A percentile compares a stretch with the other conserved stretches of the same genome.
Evolutionary conservation across 2,888 invertebrate species (phyloP).

Genomic region (Myopa tessellatipennis): DNA sequence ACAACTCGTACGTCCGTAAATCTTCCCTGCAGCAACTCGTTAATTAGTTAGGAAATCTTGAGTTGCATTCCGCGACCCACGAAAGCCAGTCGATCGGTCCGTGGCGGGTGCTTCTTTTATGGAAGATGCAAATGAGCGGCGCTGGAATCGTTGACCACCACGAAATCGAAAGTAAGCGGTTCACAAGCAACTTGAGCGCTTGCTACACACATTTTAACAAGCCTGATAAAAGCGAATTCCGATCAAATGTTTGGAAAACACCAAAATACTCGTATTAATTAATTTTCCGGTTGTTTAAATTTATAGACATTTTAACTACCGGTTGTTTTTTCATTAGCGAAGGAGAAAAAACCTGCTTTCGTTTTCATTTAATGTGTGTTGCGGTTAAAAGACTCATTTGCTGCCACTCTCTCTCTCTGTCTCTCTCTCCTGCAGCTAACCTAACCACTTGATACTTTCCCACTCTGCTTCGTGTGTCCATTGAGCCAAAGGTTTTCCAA

Average conservation of each 20-base stretch:
- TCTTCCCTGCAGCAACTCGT: slow-evolving; percentile 2
- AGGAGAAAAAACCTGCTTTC: slow-evolving; percentile 51
- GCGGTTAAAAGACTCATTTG: slow-evolving; percentile 51
- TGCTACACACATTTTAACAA: background rate
- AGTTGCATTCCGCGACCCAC: background rate
- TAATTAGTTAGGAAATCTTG: slow-evolving; percentile 11
- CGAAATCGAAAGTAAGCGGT: slow-evolving; percentile 27
- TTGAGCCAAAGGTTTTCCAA: too few species aligned
- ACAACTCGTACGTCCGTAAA: background rate
- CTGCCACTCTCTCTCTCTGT: background rate
- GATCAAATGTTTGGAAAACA: background rate
- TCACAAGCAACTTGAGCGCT: background rate
- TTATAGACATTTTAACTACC: background rate
- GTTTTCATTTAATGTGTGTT: slow-evolving; percentile 59
- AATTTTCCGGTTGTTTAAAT: background rate
- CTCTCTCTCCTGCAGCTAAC: too few species aligned
- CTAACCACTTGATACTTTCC: background rate
- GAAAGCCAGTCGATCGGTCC: background rate
- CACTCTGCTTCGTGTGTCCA: background rate
- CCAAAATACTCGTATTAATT: background rate
- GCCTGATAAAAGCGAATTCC: background rate
- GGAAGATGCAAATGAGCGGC: slow-evolving; percentile 19
- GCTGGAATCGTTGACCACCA: background rate
- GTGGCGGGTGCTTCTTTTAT: too few species aligned
- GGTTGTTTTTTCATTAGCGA: background rate